Percentiles rank a stretch among this genome's conserved stretches.
phyloP scores from a whole-genome alignment of 37 sponge, comb jelly and placozoan species.

The Petrosia ficiformis region DNA sequence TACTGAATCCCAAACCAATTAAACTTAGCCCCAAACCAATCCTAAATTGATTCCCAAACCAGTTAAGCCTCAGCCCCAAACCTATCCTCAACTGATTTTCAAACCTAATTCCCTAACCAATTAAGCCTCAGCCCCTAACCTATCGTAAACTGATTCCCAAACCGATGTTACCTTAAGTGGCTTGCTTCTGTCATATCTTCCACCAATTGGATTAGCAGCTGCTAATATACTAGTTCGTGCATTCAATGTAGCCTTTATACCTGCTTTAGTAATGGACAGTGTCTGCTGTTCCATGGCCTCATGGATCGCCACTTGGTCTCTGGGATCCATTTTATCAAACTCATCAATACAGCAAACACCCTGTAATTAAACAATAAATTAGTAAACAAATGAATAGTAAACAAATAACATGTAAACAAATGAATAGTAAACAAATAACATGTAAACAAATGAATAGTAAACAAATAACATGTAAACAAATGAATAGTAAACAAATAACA shows the following conservation, averaged over 20 bases:
- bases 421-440: too few relatives aligned
- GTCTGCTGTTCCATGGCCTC: slow-evolving; percentile 99
- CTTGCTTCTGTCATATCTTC: slow-evolving; percentile 91
- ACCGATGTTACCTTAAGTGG: slow-evolving; percentile 81
- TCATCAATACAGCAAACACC: slow-evolving; percentile 99
- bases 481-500: too few relatives aligned
- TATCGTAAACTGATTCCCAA: not conserved
- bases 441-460: too few relatives aligned
- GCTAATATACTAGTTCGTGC: slow-evolving; percentile 97
- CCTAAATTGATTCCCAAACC: not conserved
- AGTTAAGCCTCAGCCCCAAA: not conserved
- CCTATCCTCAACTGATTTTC: not conserved
- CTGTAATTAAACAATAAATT: slow-evolving; percentile 32
- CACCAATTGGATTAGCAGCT: slow-evolving; percentile 98
- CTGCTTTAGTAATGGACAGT: slow-evolving; percentile 99
- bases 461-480: too few relatives aligned
- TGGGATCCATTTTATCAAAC: slow-evolving; percentile 98
- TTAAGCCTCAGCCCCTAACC: not conserved
- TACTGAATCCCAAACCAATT: not conserved
- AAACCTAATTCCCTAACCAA: not conserved
- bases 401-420: not conserved
- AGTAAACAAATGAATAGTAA: not conserved
- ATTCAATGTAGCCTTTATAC: slow-evolving; percentile 99
- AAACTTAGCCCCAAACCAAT: not conserved
- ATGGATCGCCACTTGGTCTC: slow-evolving; percentile 98